phyloP scores from a whole-genome alignment of 2,888 invertebrate genomes.

The Cephus sareptanus region DNA sequence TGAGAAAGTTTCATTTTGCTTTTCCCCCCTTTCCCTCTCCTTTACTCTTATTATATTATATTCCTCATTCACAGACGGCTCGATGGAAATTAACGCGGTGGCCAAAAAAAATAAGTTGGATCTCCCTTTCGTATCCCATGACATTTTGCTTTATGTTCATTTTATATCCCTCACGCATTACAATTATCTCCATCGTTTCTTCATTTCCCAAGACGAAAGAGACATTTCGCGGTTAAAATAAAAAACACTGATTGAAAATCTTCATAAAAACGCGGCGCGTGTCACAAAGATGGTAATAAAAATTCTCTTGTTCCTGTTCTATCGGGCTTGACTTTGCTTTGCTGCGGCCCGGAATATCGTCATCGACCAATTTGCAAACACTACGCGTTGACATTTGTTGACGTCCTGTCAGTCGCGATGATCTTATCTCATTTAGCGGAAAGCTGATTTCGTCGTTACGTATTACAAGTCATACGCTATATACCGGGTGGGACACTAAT shows the following conservation, averaged over 20 bases:
- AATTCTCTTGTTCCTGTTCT: neutral
- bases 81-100: neutral
- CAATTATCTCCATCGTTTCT: neutral
- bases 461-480: neutral
- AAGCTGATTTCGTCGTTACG: conserved; percentile 7
- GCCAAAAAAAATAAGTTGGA: neutral
- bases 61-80: neutral
- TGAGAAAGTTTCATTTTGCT: neutral
- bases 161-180: neutral
- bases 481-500: conserved; percentile 11
- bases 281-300: conserved; percentile 3
- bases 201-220: neutral
- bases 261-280: conserved; percentile 16
- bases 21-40: neutral
- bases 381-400: conserved; percentile 30
- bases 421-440: conserved; percentile 2
- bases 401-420: conserved; percentile 2
- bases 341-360: conserved; percentile 17
- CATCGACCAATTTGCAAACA: conserved; percentile 18
- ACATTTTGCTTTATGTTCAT: neutral
- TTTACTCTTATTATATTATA: neutral
- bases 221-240: neutral
- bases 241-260: neutral
- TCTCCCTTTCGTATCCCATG: neutral
- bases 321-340: conserved; percentile 13